Conservation (phyloP, 1,140 invertebrate species). For the Eufriesea mexicana region DNA sequence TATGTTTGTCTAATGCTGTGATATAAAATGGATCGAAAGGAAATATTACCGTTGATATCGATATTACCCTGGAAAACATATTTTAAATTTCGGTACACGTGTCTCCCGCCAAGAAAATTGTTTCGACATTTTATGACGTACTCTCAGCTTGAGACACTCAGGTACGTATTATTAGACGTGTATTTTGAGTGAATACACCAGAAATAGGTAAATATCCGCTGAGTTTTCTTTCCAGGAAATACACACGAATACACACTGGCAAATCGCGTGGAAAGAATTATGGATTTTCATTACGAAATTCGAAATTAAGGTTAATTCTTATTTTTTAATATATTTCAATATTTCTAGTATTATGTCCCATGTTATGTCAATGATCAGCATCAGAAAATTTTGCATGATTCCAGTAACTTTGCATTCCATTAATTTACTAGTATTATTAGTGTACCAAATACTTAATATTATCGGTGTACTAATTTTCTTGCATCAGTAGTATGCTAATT, state of each 20-base stretch:
- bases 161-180: slow-evolving; percentile 9
- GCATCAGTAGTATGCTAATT: no score
- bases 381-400: no score
- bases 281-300: no score
- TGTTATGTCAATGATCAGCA: no score
- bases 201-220: not conserved
- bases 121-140: slow-evolving; percentile 1
- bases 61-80: not conserved
- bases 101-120: not conserved
- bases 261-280: not conserved
- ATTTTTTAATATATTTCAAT: not conserved
- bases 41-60: not conserved
- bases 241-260: not conserved
- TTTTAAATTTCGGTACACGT: not conserved
- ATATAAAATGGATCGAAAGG: not conserved
- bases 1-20: no score
- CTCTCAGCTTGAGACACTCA: slow-evolving; percentile 16
- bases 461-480: no score
- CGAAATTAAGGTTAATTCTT: not conserved
- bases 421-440: no score
- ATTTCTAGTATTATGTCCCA: not conserved
- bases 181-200: not conserved
- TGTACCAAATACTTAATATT: no score
- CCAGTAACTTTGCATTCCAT: no score
- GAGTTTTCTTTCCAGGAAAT: not conserved